These are phyloP conservation scores for Mesoligia furuncula DNA, from an alignment of 2,888 invertebrate species.

Conservation along the genomic window DNA sequence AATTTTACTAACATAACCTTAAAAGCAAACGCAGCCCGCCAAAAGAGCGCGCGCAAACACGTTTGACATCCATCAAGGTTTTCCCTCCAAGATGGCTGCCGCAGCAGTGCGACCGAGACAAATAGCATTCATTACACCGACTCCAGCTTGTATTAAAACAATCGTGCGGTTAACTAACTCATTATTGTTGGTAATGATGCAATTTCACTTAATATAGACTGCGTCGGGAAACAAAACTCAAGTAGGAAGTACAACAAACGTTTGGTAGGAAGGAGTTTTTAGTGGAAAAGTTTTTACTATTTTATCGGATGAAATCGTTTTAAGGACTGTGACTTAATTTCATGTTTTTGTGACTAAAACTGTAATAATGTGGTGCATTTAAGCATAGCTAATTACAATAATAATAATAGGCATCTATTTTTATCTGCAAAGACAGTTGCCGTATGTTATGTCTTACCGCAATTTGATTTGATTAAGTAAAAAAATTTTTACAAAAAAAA, in stretches of 20 bases:
- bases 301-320: not conserved
- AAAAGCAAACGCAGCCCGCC: constrained; percentile 2
- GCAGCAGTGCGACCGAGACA: constrained; percentile 57
- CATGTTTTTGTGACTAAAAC: not conserved
- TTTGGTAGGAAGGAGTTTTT: not conserved
- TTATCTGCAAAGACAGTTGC: not conserved
- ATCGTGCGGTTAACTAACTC: constrained; percentile 74
- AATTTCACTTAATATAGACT: constrained; percentile 74
- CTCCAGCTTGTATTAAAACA: constrained; percentile 72
- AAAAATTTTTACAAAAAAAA: too few relatives aligned
- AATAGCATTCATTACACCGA: constrained; percentile 68
- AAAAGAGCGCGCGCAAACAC: constrained; percentile 22
- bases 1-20: constrained; percentile 4
- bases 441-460: not conserved
- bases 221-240: constrained; percentile 22
- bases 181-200: constrained; percentile 75
- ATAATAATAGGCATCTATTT: not conserved
- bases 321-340: not conserved
- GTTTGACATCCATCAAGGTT: constrained; percentile 55
- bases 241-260: not conserved
- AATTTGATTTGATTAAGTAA: not conserved
- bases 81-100: constrained; percentile 64
- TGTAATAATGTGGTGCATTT: not conserved
- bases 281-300: not conserved
- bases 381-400: not conserved